These are phyloP conservation scores for Adelphocoris suturalis DNA, from an alignment of 2,888 invertebrate genomes.

Conservation along the genomic window DNA sequence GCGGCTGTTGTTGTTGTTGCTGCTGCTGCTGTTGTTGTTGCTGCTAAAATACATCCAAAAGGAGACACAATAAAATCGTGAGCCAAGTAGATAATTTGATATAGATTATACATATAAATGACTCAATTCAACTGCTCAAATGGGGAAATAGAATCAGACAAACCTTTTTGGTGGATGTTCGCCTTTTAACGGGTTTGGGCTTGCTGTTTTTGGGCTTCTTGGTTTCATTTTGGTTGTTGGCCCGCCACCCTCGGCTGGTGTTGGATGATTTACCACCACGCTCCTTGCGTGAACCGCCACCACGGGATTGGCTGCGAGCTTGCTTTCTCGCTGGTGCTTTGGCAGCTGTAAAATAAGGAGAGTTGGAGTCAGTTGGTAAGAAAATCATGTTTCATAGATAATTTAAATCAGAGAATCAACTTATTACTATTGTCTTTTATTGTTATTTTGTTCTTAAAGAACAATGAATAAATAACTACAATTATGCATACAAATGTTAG, in stretches of 20 bases:
- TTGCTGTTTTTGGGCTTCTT: slow-evolving; percentile 49
- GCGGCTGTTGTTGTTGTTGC: neutral
- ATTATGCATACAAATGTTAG: too few species aligned
- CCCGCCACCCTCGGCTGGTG: neutral
- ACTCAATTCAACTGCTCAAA: too few species aligned
- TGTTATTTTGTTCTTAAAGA: too few species aligned
- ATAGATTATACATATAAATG: too few species aligned
- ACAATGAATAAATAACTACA: too few species aligned
- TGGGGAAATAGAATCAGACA: neutral
- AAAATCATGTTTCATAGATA: too few species aligned
- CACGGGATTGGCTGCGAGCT: slow-evolving; percentile 58
- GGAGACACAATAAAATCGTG: too few species aligned
- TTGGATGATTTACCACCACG: slow-evolving; percentile 65
- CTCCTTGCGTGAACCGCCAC: slow-evolving; percentile 54
- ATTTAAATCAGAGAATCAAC: too few species aligned
- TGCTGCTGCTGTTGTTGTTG: slow-evolving; percentile 21
- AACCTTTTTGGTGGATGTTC: slow-evolving; percentile 57
- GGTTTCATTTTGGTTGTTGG: neutral
- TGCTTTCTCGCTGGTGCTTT: slow-evolving; percentile 49
- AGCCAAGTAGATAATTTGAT: too few species aligned
- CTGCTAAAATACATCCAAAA: neutral
- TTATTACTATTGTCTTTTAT: too few species aligned
- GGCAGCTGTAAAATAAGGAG: neutral
- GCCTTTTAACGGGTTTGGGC: slow-evolving; percentile 51
- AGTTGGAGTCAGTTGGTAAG: too few species aligned